These are phyloP conservation scores for Drosophila atripex DNA, from an alignment of 2,888 invertebrate genomes.

Conservation along the genomic window DNA sequence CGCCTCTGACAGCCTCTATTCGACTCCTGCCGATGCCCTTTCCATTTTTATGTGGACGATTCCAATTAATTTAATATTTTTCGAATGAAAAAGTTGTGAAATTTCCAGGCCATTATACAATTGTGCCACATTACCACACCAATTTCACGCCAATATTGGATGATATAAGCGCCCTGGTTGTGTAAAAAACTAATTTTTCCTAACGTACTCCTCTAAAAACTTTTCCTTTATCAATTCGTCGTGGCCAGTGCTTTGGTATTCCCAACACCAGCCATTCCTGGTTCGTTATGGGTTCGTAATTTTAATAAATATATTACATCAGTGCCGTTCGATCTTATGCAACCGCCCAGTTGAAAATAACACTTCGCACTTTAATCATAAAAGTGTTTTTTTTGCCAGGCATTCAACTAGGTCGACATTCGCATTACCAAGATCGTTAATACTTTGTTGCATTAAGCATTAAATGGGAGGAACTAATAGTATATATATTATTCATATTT, in stretches of 20 bases:
- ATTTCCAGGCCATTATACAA: constrained; percentile 5
- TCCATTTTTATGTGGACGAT: neutral
- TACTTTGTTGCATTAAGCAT: constrained; percentile 17
- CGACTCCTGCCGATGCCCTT: constrained; percentile 2
- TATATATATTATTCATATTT: neutral
- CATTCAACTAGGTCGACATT: neutral
- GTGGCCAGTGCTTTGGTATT: neutral
- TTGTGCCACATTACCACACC: neutral
- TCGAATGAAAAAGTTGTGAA: constrained; percentile 2
- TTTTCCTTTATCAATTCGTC: constrained; percentile 12
- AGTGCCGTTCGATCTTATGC: constrained; percentile 8
- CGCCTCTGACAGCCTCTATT: constrained; percentile 48
- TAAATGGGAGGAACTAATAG: neutral
- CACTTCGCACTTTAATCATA: constrained; percentile 16
- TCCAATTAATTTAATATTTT: neutral
- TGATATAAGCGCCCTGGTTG: constrained; percentile 13
- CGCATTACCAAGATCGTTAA: neutral
- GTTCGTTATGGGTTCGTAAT: constrained; percentile 11
- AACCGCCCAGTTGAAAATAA: constrained; percentile 21
- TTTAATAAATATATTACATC: constrained; percentile 13
- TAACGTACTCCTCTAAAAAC: neutral
- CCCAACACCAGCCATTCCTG: neutral
- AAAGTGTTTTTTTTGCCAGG: constrained; percentile 11
- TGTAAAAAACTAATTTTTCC: constrained; percentile 14
- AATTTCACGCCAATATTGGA: constrained; percentile 19